A percentile compares a stretch with the other conserved stretches of the same genome.
phyloP scores from a whole-genome alignment of 2,888 invertebrate species.

The Eustalomyia histrio region DNA sequence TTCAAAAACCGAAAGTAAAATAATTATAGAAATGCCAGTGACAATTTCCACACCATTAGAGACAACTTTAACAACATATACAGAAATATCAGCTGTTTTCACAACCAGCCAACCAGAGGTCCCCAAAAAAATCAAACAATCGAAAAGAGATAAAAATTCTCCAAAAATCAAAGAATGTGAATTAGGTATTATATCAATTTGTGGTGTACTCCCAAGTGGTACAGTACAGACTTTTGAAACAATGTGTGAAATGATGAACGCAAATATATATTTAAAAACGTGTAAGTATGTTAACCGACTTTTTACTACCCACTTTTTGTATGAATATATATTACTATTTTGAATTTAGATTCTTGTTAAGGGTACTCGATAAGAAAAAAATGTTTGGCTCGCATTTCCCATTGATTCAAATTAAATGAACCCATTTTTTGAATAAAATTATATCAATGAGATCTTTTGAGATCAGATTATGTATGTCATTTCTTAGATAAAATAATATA shows the following conservation, averaged over 20 bases:
- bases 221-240: slow-evolving; percentile 68
- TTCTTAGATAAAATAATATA: too few relatives aligned
- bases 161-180: slow-evolving; percentile 64
- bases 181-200: slow-evolving; percentile 70
- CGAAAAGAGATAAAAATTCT: not conserved
- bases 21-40: not conserved
- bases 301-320: too few relatives aligned
- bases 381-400: too few relatives aligned
- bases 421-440: too few relatives aligned
- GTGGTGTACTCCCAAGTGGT: slow-evolving; percentile 68
- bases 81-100: not conserved
- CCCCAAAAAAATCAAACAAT: not conserved
- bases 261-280: slow-evolving; percentile 56
- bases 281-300: slow-evolving; percentile 55
- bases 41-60: not conserved
- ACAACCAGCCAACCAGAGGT: not conserved
- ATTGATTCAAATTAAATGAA: too few relatives aligned
- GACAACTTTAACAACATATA: not conserved
- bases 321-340: too few relatives aligned
- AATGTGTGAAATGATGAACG: slow-evolving; percentile 71
- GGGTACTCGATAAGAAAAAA: too few relatives aligned
- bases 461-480: too few relatives aligned
- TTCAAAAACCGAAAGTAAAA: not conserved
- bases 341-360: too few relatives aligned
- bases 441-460: too few relatives aligned